phyloP scores from a whole-genome alignment of 2,113 vertebrate genomes.

The Ancistrus triradiatus region DNA sequence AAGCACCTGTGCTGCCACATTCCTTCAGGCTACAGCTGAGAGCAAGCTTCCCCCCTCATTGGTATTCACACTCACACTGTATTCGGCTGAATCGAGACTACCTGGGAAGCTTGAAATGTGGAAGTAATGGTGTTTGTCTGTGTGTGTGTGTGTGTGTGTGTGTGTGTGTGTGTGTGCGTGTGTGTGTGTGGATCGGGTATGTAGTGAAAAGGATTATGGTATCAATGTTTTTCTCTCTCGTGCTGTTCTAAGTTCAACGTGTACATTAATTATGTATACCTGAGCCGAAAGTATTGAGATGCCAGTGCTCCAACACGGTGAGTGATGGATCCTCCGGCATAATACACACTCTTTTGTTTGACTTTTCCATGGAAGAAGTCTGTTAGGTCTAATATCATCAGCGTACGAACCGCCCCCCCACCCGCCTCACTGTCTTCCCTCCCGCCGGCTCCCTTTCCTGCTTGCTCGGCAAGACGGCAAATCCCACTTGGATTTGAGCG shows the following conservation, averaged over 20 bases:
- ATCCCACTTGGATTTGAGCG: slow-evolving; percentile 76
- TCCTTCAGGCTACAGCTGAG: slow-evolving; percentile 35
- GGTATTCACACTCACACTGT: slow-evolving; percentile 41
- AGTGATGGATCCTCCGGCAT: slow-evolving; percentile 63
- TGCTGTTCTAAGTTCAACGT: background rate
- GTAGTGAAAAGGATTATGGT: slow-evolving; percentile 2
- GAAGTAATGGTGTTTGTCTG: slow-evolving; percentile 27
- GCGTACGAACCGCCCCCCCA: slow-evolving; percentile 28
- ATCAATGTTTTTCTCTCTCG: background rate
- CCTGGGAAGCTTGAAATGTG: slow-evolving; percentile 34
- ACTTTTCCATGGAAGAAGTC: slow-evolving; percentile 61
- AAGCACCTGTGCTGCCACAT: slow-evolving; percentile 35
- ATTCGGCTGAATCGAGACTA: slow-evolving; percentile 36
- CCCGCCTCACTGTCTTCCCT: slow-evolving; percentile 18
- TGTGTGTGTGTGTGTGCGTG: slow-evolving; percentile 22
- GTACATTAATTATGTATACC: background rate
- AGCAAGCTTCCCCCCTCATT: slow-evolving; percentile 35
- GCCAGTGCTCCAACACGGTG: too few relatives aligned
- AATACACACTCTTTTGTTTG: slow-evolving; percentile 67
- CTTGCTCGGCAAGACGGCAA: slow-evolving; percentile 62
- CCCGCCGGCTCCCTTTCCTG: slow-evolving; percentile 53
- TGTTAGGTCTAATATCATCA: slow-evolving; percentile 71
- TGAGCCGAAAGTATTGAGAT: background rate
- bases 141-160: slow-evolving; percentile 24
- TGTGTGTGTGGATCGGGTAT: slow-evolving; percentile 2